Evolutionary conservation across 2,113 vertebrate species (phyloP).

Genomic region (Pseudolaguvia tuberculata): DNA sequence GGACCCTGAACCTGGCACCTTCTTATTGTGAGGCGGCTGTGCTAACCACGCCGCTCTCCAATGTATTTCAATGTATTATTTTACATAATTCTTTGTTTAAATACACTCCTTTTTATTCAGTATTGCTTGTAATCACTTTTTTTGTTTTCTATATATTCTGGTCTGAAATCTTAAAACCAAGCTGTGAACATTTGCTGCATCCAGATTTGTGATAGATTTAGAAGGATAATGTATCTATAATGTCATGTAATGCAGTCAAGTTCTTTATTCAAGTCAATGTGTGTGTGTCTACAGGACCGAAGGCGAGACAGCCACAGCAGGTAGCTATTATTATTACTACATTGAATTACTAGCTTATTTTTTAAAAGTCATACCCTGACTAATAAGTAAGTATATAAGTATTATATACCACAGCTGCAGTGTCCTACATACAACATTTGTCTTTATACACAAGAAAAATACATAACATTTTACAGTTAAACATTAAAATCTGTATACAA

Average conservation of each 20-base stretch:
- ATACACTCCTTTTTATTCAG: too few relatives aligned
- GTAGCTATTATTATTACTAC: too few relatives aligned
- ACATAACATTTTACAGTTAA: not conserved
- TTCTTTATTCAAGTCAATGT: not conserved
- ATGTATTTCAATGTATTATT: not conserved
- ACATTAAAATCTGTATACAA: not conserved
- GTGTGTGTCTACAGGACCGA: slow-evolving; percentile 71
- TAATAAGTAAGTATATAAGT: not conserved
- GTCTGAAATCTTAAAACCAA: too few relatives aligned
- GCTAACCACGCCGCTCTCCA: too few relatives aligned
- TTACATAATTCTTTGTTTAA: not conserved
- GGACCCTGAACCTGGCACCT: too few relatives aligned
- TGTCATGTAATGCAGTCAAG: not conserved
- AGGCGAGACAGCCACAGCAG: slow-evolving; percentile 77
- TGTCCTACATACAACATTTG: not conserved
- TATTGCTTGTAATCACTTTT: too few relatives aligned
- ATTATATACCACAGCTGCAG: not conserved
- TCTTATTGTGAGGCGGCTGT: too few relatives aligned
- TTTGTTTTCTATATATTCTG: not conserved
- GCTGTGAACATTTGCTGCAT: not conserved
- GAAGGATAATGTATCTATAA: not conserved
- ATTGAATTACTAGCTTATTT: too few relatives aligned
- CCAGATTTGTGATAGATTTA: not conserved
- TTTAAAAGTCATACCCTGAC: too few relatives aligned
- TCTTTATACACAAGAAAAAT: not conserved